These are phyloP conservation scores for Pachycephala philippinensis DNA, from an alignment of 2,113 vertebrate genomes.

Conservation along the genomic window DNA sequence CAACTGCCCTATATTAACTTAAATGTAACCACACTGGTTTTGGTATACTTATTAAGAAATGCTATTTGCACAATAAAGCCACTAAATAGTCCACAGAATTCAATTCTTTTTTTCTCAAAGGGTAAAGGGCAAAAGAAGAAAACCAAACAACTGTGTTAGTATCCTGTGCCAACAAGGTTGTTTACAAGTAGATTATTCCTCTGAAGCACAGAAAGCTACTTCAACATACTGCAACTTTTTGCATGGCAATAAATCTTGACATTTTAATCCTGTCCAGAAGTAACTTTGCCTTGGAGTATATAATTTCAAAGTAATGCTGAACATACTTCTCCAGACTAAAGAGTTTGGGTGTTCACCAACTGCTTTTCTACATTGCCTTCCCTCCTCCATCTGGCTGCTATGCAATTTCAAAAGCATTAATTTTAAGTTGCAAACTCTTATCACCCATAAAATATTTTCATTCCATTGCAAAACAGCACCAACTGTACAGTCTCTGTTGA, in stretches of 20 bases:
- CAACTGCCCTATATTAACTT: neutral
- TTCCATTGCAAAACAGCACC: neutral
- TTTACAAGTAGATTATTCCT: neutral
- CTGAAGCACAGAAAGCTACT: neutral
- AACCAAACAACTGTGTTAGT: neutral
- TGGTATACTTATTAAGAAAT: neutral
- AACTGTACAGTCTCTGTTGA: neutral
- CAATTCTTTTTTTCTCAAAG: neutral
- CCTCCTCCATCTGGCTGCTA: neutral
- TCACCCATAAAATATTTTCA: slow-evolving; percentile 11
- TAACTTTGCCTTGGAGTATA: neutral
- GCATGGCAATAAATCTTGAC: neutral
- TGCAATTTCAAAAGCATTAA: neutral
- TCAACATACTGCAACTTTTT: neutral
- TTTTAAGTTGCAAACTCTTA: neutral
- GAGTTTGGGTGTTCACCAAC: neutral
- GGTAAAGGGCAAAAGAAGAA: neutral
- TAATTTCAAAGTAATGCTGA: neutral
- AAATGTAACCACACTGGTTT: neutral
- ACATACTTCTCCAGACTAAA: neutral
- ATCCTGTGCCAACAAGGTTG: neutral
- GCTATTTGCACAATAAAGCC: neutral
- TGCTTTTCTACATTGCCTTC: neutral
- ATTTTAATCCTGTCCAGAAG: neutral
- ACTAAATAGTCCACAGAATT: neutral